These are phyloP conservation scores for Todiramphus saurophagus DNA, from an alignment of 2,113 vertebrate genomes.

Conservation along the genomic window DNA sequence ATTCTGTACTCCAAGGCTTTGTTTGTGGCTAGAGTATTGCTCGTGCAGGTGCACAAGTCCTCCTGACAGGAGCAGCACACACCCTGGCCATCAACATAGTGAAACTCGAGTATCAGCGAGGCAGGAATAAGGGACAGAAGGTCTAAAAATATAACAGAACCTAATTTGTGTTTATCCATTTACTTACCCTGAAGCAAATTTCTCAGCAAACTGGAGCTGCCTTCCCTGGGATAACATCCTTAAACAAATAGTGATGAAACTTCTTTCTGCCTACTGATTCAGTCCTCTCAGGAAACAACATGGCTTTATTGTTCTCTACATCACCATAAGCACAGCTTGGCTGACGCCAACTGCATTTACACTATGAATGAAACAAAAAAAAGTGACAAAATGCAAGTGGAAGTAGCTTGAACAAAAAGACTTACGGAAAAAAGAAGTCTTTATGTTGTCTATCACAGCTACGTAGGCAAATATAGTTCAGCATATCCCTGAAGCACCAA, in stretches of 20 bases:
- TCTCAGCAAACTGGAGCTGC: neutral
- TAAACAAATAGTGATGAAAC: neutral
- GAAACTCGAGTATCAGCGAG: neutral
- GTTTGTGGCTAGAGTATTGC: neutral
- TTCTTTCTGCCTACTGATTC: neutral
- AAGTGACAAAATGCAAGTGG: neutral
- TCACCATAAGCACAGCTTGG: neutral
- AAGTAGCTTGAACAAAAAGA: neutral
- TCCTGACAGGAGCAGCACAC: neutral
- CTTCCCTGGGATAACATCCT: neutral
- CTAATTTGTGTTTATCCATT: neutral
- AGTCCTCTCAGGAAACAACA: neutral
- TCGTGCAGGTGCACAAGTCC: fast-evolving
- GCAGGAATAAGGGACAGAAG: neutral
- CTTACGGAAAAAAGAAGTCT: neutral
- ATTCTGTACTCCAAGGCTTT: neutral
- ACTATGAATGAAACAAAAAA: neutral
- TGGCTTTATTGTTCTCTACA: neutral
- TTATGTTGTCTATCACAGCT: neutral
- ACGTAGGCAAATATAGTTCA: neutral
- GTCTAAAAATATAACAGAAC: neutral
- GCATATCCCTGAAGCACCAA: neutral
- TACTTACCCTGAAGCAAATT: neutral
- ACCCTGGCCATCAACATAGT: neutral
- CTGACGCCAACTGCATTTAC: neutral